Evolutionary conservation across 2,113 vertebrate genomes (phyloP), one percentile per base, ranked within the genome.

Genomic region (Ceratotherium simum): DNA sequence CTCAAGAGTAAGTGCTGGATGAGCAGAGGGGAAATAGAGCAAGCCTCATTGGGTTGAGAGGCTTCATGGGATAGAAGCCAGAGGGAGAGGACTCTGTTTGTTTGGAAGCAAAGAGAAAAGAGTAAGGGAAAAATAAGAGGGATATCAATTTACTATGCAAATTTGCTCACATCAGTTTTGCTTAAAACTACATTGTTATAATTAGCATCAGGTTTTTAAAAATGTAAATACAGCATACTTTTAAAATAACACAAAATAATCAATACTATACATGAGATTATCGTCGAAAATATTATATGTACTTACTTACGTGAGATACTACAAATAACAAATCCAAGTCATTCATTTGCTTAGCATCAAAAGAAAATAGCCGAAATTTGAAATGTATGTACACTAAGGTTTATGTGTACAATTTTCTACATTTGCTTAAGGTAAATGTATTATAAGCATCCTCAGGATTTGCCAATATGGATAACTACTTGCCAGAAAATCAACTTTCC

Each of bases 281-380:
- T 64, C 18, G 67, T 69, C 11, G 73, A 69, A 82, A 76, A 10
- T 67, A 36, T 5, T 70, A 73, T 13, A 36, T 25, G 31, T 8
- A n/a, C 8, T 48, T 36, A 46, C 3, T 39, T 29, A 56, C 64
- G 8, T 58, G 5, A 5, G 23, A 3, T 79, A 48, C 48, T 72
- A 78, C 17, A 81, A 36, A 67, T 25, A 67, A 62, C 39, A 75
- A 89, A 91, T n/a, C 17, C 27, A 78, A 20, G 10, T 62, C 39
- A 95, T 58, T 94, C 33, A 76, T 79, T 73, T 87, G 3, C 36
- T 89, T 85, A 84, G 7, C 42, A 64, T 76, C 36, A 31, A 64
- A 92, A 87, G 31, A 65, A 91, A 91, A 72, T 42, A 33, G 11
- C 12, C 73, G 29, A 88, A 92, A 87, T 90, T 90, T 87, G 62